These are phyloP conservation scores for Smithornis capensis DNA, from an alignment of 2,113 vertebrate species.

Conservation along the genomic window DNA sequence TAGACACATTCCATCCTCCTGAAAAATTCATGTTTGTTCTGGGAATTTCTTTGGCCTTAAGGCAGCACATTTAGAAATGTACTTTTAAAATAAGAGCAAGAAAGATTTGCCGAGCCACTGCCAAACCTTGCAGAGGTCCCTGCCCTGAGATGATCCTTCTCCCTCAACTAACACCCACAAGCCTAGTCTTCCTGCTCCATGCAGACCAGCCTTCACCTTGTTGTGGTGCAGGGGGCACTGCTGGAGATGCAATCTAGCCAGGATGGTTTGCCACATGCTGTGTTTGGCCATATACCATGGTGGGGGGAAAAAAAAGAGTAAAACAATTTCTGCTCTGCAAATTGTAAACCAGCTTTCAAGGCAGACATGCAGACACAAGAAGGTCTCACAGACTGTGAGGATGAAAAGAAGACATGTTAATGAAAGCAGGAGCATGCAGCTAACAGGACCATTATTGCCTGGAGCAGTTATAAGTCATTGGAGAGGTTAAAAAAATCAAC, in stretches of 20 bases:
- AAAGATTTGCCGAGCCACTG: neutral
- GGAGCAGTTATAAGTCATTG: neutral
- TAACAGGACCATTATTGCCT: neutral
- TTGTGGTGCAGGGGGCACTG: neutral
- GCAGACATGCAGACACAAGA: neutral
- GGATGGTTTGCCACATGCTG: neutral
- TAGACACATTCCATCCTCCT: constrained; percentile 22
- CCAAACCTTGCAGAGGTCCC: neutral
- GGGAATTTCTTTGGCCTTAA: constrained; percentile 38
- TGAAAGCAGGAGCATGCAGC: neutral
- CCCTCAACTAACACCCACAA: neutral
- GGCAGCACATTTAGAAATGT: constrained; percentile 40
- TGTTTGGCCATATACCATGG: accelerated
- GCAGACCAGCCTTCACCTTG: neutral
- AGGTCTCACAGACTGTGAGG: neutral
- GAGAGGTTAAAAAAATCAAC: neutral
- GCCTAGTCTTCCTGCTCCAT: neutral
- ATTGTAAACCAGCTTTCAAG: neutral
- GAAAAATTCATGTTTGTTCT: constrained; percentile 53
- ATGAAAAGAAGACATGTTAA: neutral
- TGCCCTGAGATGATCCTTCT: neutral
- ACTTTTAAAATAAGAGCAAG: neutral
- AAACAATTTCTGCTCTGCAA: neutral
- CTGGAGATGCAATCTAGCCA: neutral
- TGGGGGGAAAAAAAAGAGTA: neutral